phyloP scores from a whole-genome alignment of 1,140 invertebrate genomes.

The Halotydeus destructor region DNA sequence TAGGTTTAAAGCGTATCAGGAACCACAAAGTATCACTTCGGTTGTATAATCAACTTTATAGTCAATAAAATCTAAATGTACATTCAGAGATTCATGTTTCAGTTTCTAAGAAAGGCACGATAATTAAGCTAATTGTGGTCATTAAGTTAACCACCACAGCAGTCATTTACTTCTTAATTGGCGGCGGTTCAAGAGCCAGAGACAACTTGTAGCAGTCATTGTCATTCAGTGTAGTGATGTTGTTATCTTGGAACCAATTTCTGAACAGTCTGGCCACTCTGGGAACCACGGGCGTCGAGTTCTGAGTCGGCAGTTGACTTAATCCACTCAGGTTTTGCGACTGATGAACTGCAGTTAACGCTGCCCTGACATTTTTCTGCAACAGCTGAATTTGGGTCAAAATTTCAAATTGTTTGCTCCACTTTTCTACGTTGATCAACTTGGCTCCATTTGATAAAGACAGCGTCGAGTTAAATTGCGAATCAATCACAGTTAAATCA shows the following conservation, averaged over 20 bases:
- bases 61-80: too few species aligned
- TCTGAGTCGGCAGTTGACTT: not conserved
- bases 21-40: too few species aligned
- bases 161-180: not conserved
- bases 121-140: too few species aligned
- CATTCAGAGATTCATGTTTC: too few species aligned
- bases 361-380: conserved; percentile 34
- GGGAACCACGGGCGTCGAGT: conserved; percentile 10
- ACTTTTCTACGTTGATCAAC: conserved; percentile 95
- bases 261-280: conserved; percentile 14
- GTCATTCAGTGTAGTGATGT: conserved; percentile 10
- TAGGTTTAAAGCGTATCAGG: too few species aligned
- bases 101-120: too few species aligned
- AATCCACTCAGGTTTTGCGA: conserved; percentile 6
- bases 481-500: conserved; percentile 97
- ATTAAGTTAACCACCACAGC: too few species aligned
- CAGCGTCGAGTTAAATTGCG: conserved; percentile 28
- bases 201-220: conserved; percentile 12
- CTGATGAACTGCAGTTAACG: conserved; percentile 10
- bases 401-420: conserved; percentile 94
- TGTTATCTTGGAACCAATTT: conserved; percentile 13
- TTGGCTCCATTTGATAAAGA: conserved; percentile 24
- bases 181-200: not conserved
- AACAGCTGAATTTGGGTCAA: conserved; percentile 84
- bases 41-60: too few species aligned